phyloP scores from a whole-genome alignment of 2,888 invertebrate species.

The Pyrochroa serraticornis region DNA sequence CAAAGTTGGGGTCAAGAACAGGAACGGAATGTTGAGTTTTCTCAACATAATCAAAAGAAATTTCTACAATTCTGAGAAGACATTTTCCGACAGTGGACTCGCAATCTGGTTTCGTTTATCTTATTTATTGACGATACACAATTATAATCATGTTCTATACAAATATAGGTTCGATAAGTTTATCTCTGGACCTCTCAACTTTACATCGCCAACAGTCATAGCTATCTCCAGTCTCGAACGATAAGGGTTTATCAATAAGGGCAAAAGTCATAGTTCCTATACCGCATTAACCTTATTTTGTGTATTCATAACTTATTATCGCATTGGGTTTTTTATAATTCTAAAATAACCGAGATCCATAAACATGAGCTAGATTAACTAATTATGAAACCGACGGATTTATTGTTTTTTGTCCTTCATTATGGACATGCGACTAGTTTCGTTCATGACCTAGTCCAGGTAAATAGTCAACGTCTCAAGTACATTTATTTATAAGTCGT shows the following conservation, averaged over 20 bases:
- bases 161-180: constrained; percentile 18
- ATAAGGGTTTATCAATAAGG: constrained; percentile 22
- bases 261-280: constrained; percentile 21
- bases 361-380: constrained; percentile 1
- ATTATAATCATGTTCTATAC: constrained; percentile 1
- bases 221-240: background rate
- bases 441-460: too few species aligned
- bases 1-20: too few species aligned
- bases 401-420: too few species aligned
- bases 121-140: constrained; percentile 4
- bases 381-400: too few species aligned
- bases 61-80: too few species aligned
- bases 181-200: constrained; percentile 21
- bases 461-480: too few species aligned
- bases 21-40: too few species aligned
- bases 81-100: too few species aligned
- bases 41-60: too few species aligned
- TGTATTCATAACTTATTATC: constrained; percentile 8
- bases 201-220: constrained; percentile 6
- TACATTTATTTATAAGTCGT: too few species aligned
- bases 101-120: too few species aligned
- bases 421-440: too few species aligned
- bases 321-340: background rate
- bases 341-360: constrained; percentile 9
- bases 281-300: constrained; percentile 17